Conservation (phyloP, 2,797 vertebrate species). For the Catostomus latipinnis region DNA sequence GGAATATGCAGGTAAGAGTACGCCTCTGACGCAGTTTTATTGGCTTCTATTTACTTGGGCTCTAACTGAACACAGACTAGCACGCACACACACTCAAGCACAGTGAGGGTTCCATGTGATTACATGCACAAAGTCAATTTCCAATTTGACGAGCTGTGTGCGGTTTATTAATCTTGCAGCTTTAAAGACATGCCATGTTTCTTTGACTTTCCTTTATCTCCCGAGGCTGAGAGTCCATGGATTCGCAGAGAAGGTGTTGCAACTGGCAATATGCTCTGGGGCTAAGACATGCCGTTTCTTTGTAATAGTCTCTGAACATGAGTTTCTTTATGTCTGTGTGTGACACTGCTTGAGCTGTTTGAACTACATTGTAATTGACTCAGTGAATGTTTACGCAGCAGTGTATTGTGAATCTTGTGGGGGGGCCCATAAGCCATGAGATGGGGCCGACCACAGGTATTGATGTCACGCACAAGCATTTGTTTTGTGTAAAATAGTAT, state of each 20-base stretch:
- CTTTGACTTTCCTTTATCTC: slow-evolving; percentile 31
- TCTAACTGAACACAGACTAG: slow-evolving; percentile 51
- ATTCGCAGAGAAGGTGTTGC: slow-evolving; percentile 13
- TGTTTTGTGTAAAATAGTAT: no score
- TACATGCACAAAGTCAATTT: slow-evolving; percentile 50
- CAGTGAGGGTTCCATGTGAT: slow-evolving; percentile 49
- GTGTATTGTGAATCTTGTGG: no score
- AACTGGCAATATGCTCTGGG: neutral
- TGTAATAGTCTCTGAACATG: neutral
- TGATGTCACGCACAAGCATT: no score
- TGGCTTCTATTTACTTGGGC: slow-evolving; percentile 64
- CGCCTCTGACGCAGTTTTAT: slow-evolving; percentile 66
- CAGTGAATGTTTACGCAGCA: no score
- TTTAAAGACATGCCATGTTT: slow-evolving; percentile 48
- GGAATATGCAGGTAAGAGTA: slow-evolving; percentile 66
- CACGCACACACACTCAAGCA: neutral
- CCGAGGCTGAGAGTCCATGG: slow-evolving; percentile 9
- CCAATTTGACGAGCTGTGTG: slow-evolving; percentile 51
- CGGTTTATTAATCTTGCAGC: slow-evolving; percentile 55
- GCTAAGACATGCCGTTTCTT: neutral
- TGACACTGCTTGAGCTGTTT: neutral
- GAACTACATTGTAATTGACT: neutral
- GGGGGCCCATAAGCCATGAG: no score
- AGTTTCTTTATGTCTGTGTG: neutral
- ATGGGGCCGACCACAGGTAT: no score